Evolutionary conservation across 2,797 vertebrate genomes (phyloP).

Genomic region (Crocidura indochinensis): DNA sequence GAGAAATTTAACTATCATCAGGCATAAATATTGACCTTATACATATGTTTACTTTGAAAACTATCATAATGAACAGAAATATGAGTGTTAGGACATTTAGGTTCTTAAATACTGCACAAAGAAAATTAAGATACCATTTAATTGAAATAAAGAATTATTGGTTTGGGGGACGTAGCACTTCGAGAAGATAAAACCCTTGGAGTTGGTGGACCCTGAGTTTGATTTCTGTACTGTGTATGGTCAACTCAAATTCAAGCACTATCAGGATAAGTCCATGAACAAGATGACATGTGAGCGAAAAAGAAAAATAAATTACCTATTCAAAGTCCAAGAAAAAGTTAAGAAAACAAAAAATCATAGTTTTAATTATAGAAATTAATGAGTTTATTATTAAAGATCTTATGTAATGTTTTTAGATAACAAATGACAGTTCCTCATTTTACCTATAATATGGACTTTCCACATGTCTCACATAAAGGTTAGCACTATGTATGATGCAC

Average conservation of each 20-base stretch:
- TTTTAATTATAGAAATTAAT: constrained; percentile 36
- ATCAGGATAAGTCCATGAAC: no score
- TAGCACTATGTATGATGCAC: not conserved
- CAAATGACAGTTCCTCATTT: not conserved
- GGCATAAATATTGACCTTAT: not conserved
- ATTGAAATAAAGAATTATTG: constrained; percentile 11
- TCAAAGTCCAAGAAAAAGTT: not conserved
- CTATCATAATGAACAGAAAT: not conserved
- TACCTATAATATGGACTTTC: not conserved
- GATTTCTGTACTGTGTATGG: no score
- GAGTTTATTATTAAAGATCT: not conserved
- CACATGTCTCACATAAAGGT: not conserved
- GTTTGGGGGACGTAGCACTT: no score
- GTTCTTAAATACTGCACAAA: not conserved
- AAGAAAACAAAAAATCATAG: not conserved
- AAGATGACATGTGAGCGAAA: no score
- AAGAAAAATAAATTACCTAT: not conserved
- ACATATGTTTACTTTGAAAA: not conserved
- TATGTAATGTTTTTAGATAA: not conserved
- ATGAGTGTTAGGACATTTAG: not conserved
- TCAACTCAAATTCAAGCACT: no score
- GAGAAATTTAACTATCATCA: not conserved
- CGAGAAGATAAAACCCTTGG: no score
- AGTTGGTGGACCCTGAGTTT: no score
- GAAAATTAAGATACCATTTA: not conserved